A percentile compares a stretch with the other conserved stretches of the same genome.
phyloP scores from a whole-genome alignment of 92 coral and sea anemone genomes.

The Palythoa grandis region DNA sequence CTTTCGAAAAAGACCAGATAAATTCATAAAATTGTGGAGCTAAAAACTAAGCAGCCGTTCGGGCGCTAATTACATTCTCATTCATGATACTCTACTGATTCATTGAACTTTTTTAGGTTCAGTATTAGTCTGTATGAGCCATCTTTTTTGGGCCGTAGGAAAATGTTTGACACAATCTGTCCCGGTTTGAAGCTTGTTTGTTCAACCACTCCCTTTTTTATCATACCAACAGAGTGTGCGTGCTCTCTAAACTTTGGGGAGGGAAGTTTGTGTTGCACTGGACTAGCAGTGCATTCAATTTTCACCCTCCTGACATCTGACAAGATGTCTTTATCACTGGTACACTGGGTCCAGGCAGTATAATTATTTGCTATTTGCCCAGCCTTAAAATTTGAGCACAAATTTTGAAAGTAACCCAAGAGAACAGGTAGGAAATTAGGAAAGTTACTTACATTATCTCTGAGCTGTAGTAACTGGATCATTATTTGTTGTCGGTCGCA shows the following conservation, averaged over 20 bases:
- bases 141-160: constrained; percentile 48
- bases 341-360: constrained; percentile 38
- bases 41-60: too few species aligned
- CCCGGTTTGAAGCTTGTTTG: constrained; percentile 37
- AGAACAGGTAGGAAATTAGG: not conserved
- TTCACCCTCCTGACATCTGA: constrained; percentile 46
- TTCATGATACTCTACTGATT: constrained; percentile 10
- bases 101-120: constrained; percentile 46
- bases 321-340: constrained; percentile 52
- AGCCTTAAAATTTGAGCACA: constrained; percentile 32
- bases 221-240: constrained; percentile 25
- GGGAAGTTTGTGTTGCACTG: constrained; percentile 31
- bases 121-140: constrained; percentile 25
- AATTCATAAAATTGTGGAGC: too few species aligned
- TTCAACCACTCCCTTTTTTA: constrained; percentile 39
- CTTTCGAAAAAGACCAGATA: too few species aligned
- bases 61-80: too few species aligned
- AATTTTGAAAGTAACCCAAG: not conserved
- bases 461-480: constrained; percentile 8
- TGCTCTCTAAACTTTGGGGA: constrained; percentile 19
- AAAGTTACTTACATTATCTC: constrained; percentile 2
- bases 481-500: constrained; percentile 6
- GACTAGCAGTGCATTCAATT: constrained; percentile 41
- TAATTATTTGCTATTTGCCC: constrained; percentile 18
- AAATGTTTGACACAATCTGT: constrained; percentile 51